phyloP scores from a whole-genome alignment of 1,140 invertebrate species.

The Hesperophylax magnus region DNA sequence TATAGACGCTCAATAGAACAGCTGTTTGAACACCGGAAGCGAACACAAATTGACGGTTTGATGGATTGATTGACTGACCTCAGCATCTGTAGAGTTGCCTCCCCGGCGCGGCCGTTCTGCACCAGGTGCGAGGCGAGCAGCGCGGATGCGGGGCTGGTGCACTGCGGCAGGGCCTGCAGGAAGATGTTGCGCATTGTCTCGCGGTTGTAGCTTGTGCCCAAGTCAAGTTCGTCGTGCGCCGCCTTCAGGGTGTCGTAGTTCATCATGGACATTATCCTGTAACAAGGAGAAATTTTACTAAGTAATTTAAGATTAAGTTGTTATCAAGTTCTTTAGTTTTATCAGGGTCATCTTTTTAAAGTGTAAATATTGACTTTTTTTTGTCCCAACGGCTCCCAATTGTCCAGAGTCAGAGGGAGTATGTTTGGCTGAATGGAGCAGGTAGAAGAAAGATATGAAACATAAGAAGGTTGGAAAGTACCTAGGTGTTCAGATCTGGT shows the following conservation, averaged over 20 bases:
- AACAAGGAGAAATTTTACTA: conserved; percentile 37
- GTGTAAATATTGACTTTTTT: too few relatives aligned
- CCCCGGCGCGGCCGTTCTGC: conserved; percentile 70
- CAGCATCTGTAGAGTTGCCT: conserved; percentile 1
- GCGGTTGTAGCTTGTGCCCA: conserved; percentile 76
- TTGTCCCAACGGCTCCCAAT: too few relatives aligned
- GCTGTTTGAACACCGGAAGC: too few relatives aligned
- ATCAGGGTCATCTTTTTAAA: too few relatives aligned
- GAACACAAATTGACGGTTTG: too few relatives aligned
- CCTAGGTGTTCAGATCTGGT: background rate
- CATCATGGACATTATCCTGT: conserved; percentile 70
- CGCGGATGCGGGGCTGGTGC: conserved; percentile 76
- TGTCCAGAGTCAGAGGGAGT: too few relatives aligned
- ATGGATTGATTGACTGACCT: background rate
- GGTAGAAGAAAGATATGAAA: too few relatives aligned
- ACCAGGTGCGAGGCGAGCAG: conserved; percentile 77
- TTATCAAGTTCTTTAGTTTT: too few relatives aligned
- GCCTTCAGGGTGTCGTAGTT: conserved; percentile 69
- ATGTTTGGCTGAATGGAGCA: too few relatives aligned
- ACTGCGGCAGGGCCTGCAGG: conserved; percentile 79
- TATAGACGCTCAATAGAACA: too few relatives aligned
- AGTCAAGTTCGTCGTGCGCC: conserved; percentile 71
- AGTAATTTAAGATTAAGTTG: too few relatives aligned
- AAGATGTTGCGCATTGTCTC: conserved; percentile 80
- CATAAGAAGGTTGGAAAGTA: too few relatives aligned